Percentiles rank a stretch among this genome's conserved stretches.
phyloP scores from a whole-genome alignment of 2,888 invertebrate species.

The Pollenia griseotomentosa region DNA sequence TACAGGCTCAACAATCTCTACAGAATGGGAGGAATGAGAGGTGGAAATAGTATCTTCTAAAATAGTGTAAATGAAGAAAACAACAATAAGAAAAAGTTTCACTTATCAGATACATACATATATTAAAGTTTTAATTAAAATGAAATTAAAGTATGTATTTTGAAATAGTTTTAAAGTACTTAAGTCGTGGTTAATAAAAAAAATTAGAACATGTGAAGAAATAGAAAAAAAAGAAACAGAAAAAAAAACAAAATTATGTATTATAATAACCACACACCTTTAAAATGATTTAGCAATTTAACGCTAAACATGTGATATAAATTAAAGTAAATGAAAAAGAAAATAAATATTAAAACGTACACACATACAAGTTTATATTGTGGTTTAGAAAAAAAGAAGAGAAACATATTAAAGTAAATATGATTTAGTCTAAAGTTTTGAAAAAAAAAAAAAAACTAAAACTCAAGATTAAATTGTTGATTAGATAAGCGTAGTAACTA shows the following conservation, averaged over 20 bases:
- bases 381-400: background rate
- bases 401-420: slow-evolving; percentile 27
- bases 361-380: slow-evolving; percentile 3
- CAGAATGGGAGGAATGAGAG: slow-evolving; percentile 35
- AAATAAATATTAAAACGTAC: slow-evolving; percentile 9
- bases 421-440: background rate
- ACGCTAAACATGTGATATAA: slow-evolving; percentile 80
- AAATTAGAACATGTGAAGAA: slow-evolving; percentile 1
- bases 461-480: slow-evolving; percentile 25
- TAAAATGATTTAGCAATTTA: slow-evolving; percentile 77
- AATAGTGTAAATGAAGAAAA: slow-evolving; percentile 44
- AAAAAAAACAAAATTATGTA: slow-evolving; percentile 61
- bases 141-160: slow-evolving; percentile 36
- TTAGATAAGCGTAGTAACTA: slow-evolving; percentile 41
- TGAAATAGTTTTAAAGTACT: slow-evolving; percentile 31
- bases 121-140: background rate
- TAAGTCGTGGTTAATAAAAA: slow-evolving; percentile 39
- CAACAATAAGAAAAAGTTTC: slow-evolving; percentile 36
- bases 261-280: slow-evolving; percentile 45
- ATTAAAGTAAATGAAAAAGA: slow-evolving; percentile 46
- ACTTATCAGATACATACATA: background rate
- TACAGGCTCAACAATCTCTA: slow-evolving; percentile 53
- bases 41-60: slow-evolving; percentile 56
- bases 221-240: slow-evolving; percentile 70
- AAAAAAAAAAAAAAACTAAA: slow-evolving; percentile 2